Conservation (phyloP, 30 jellyfish, hydroid and myxozoan species). For the Haliclystus octoradiatus region DNA sequence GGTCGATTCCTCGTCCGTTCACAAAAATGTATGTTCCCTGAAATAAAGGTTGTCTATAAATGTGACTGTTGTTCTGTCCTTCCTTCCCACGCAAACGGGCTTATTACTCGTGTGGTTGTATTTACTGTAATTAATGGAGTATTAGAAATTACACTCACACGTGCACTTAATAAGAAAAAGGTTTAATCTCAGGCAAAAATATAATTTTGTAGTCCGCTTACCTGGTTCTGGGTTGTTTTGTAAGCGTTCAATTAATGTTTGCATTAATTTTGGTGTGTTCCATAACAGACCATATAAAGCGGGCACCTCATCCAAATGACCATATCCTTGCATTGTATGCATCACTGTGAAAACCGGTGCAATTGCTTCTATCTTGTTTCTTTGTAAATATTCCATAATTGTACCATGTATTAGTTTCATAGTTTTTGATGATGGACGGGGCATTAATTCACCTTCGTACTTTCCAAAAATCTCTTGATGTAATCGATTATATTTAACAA, state of each 20-base stretch:
- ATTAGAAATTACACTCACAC: background rate
- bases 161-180: slow-evolving; percentile 2
- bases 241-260: slow-evolving; percentile 36
- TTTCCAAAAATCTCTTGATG: slow-evolving; percentile 56
- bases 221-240: slow-evolving; percentile 30
- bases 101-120: too few species aligned
- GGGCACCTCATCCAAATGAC: slow-evolving; percentile 77
- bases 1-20: too few species aligned
- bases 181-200: too few species aligned
- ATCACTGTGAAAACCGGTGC: slow-evolving; percentile 54
- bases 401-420: slow-evolving; percentile 58
- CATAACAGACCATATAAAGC: slow-evolving; percentile 83
- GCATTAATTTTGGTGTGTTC: slow-evolving; percentile 82
- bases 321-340: slow-evolving; percentile 84
- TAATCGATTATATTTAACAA: slow-evolving; percentile 13
- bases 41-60: too few species aligned
- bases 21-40: too few species aligned
- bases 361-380: slow-evolving; percentile 35
- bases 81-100: too few species aligned
- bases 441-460: slow-evolving; percentile 83
- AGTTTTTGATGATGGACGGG: slow-evolving; percentile 38
- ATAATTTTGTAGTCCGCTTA: background rate
- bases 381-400: slow-evolving; percentile 35
- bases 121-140: too few species aligned
- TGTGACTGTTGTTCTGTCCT: too few species aligned